phyloP scores from a whole-genome alignment of 2,797 vertebrate species.

The Chelon auratus region DNA sequence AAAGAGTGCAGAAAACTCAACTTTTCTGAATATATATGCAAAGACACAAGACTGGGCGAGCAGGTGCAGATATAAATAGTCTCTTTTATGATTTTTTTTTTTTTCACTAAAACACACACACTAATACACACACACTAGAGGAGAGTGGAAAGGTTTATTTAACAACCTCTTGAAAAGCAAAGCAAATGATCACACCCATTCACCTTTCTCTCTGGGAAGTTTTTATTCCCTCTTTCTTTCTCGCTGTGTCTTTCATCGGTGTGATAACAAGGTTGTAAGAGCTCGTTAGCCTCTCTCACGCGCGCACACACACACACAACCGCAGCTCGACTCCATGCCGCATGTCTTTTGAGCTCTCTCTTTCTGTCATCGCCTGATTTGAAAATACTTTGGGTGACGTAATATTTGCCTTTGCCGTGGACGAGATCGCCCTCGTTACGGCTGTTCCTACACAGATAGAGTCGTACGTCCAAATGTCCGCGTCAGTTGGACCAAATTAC shows the following conservation, averaged over 20 bases:
- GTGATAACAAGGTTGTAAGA: conserved; percentile 62
- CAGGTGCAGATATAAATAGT: conserved; percentile 26
- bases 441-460: too few relatives aligned
- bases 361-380: conserved; percentile 73
- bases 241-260: conserved; percentile 57
- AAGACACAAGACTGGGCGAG: too few relatives aligned
- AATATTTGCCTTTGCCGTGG: conserved; percentile 59
- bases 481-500: too few relatives aligned
- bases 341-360: conserved; percentile 42
- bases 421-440: neutral
- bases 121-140: conserved; percentile 8
- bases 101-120: conserved; percentile 7
- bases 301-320: conserved; percentile 46
- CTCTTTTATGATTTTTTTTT: neutral
- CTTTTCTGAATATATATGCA: too few relatives aligned
- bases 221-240: conserved; percentile 38
- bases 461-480: too few relatives aligned
- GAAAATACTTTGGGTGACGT: conserved; percentile 76
- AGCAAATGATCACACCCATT: conserved; percentile 59
- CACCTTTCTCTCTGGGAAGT: conserved; percentile 22
- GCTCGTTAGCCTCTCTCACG: conserved; percentile 63
- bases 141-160: conserved; percentile 49
- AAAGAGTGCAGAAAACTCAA: too few relatives aligned
- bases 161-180: conserved; percentile 57
- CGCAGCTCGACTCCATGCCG: conserved; percentile 66